Base-by-base conservation (phyloP, 2,113 vertebrate species). In the Coturnix japonica region DNA sequence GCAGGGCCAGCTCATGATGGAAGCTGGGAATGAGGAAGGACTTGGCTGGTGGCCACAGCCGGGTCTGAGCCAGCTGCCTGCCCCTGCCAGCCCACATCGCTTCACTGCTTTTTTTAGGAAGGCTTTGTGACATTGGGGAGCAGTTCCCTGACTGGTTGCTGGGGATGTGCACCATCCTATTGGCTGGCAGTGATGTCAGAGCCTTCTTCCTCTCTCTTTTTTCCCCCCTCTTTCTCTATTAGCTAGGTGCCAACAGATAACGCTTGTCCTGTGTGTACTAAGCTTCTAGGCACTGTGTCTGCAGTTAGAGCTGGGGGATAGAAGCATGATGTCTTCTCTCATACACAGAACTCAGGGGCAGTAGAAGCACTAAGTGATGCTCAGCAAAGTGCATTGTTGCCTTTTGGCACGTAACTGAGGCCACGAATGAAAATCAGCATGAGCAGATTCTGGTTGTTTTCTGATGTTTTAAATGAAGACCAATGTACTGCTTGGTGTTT, bases 141-240 rank as follows among this genome's bases (percentile, higher is more conserved):
- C 83, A 20, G 54, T 95, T 88, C 75, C 77, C 86, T 20, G 85
- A 19, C 64, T 47, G 70, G 83, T 80, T 90, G 77, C 79, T 6
- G 82, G 91, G 64, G 53, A 66, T 77, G 35, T 43, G 63, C 83
- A 12, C 10, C 0, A 0, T 72, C 61, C 74, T 6, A 87, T 93
- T 96, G 96, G 93, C 83, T 85, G 43, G 8, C 54, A 76, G 75
- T 95, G 96, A 90, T 85, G 94, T 95, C 91, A 93, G 8, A 5
- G 65, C 81, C 13, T 61, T 26, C 20, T 41, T 37, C 0, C 13
- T 67, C 30, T 6, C 21, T 39, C 9, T 11, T 33, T n/a, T 30
- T 28, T 14, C 8, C 26, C 21, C 22, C 8, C n/a, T 10, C 37
- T 37, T 13, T 30, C 44, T 41, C 28, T 74, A 0, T 49, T 33